phyloP scores from a whole-genome alignment of 2,888 invertebrate species.

The Drosophila vallismaia region DNA sequence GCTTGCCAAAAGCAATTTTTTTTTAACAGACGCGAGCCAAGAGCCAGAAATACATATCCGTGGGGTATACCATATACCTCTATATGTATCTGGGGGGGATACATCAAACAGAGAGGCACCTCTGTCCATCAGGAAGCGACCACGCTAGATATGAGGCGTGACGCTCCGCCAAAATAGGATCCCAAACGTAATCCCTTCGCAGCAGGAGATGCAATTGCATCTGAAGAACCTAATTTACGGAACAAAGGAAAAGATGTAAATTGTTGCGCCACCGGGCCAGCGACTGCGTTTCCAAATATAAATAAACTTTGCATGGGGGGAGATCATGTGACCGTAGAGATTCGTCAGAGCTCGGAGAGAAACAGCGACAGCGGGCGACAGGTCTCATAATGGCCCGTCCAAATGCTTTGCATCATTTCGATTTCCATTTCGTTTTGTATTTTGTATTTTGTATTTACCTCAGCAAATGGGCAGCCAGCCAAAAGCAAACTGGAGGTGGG shows the following conservation, averaged over 20 bases:
- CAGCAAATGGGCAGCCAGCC: conserved; percentile 38
- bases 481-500: background rate
- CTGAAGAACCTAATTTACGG: conserved; percentile 55
- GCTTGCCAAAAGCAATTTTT: conserved; percentile 75
- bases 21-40: conserved; percentile 61
- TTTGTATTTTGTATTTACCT: background rate
- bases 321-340: conserved; percentile 65
- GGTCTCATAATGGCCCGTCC: conserved; percentile 39
- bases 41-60: conserved; percentile 32
- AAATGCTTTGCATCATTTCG: conserved; percentile 37
- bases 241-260: conserved; percentile 52
- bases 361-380: conserved; percentile 14
- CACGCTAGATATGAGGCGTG: conserved; percentile 52
- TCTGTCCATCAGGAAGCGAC: conserved; percentile 57
- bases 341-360: conserved; percentile 5
- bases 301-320: conserved; percentile 75
- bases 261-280: conserved; percentile 32
- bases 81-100: conserved; percentile 12
- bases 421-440: conserved; percentile 33
- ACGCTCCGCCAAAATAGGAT: conserved; percentile 46
- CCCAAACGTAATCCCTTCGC: conserved; percentile 28
- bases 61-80: conserved; percentile 3
- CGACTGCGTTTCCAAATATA: conserved; percentile 69
- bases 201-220: conserved; percentile 47
- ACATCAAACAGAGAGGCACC: conserved; percentile 47